Conservation (phyloP, 2,113 vertebrate species). For the Sturnus vulgaris region DNA sequence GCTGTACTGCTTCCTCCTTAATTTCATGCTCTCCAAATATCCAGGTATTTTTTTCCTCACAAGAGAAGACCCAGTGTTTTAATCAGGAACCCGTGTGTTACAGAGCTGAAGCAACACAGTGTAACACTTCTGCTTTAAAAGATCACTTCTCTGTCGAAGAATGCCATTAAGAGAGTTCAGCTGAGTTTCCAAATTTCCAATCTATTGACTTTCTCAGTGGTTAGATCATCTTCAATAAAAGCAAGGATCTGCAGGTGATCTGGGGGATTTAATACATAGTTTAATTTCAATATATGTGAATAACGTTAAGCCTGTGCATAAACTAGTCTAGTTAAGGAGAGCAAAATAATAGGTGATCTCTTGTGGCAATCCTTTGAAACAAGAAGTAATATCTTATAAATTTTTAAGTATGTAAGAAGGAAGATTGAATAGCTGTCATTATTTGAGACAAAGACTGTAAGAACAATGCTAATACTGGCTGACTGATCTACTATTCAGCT, state of each 20-base stretch:
- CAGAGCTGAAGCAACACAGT: background rate
- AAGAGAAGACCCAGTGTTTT: background rate
- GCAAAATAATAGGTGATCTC: constrained; percentile 8
- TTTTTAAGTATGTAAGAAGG: background rate
- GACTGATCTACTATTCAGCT: background rate
- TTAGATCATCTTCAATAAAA: background rate
- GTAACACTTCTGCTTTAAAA: background rate
- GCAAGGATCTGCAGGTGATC: background rate
- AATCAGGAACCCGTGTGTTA: background rate
- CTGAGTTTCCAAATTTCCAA: background rate
- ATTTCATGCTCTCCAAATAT: background rate
- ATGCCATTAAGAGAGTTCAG: background rate
- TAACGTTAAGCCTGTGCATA: background rate
- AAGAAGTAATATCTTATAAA: background rate
- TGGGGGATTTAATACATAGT: background rate
- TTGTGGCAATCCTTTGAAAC: constrained; percentile 4
- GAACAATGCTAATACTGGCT: background rate
- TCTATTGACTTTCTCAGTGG: background rate
- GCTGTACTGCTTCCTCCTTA: background rate
- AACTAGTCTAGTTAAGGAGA: constrained; percentile 1
- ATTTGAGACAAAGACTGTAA: background rate
- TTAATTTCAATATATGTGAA: background rate
- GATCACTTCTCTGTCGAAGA: background rate
- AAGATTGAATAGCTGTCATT: constrained; percentile 8
- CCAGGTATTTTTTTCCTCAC: background rate